Evolutionary conservation across 2,113 vertebrate species (phyloP), one percentile per base, ranked within the genome.

Genomic region (Tauraco erythrolophus): DNA sequence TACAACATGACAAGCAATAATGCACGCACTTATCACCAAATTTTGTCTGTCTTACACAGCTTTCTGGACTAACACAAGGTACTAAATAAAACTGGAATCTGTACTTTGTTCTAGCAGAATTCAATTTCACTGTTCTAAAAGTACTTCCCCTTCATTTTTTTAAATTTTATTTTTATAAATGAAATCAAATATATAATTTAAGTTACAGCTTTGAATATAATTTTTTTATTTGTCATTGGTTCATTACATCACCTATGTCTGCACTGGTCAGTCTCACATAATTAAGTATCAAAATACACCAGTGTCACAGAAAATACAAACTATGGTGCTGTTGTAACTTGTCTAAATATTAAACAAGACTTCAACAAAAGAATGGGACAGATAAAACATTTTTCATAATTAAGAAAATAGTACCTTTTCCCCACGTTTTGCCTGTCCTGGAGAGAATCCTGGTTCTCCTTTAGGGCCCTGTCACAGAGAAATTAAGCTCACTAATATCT

Each of bases 391-490:
- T 88, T 68, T 68, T 11, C 88, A 6, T 79, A 56, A 76, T 68
- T n/a, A 45, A 70, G 14, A 56, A 94, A 84, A 60, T 53, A 71
- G 97, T 98, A 99, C 99, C 99, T 99, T 99, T 94, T 98, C 98
- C 97, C 99, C 99, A 95, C 79, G 61, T 90, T 98, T 95, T 77
- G 99, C 99, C 95, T 98, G 98, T 62, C 98, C 99, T 84, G 99
- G 99, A 53, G 99, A 99, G 66, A 99, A 96, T 77, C 99, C 99
- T 19, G 99, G 98, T 91, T 99, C 99, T 96, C 99, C 99, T 97
- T 99, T 99, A 90, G 97, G 97, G 53, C 99, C 99, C 99, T 99
- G 72, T 58, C 14, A 61, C 19, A 97, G 33, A 89, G 25, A 92
- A 96, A 89, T 87, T 37, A 86, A 86, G 37, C 10, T 53, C 41